Evolutionary conservation across 2,888 invertebrate species (phyloP).

Genomic region (Tinea semifulvella): DNA sequence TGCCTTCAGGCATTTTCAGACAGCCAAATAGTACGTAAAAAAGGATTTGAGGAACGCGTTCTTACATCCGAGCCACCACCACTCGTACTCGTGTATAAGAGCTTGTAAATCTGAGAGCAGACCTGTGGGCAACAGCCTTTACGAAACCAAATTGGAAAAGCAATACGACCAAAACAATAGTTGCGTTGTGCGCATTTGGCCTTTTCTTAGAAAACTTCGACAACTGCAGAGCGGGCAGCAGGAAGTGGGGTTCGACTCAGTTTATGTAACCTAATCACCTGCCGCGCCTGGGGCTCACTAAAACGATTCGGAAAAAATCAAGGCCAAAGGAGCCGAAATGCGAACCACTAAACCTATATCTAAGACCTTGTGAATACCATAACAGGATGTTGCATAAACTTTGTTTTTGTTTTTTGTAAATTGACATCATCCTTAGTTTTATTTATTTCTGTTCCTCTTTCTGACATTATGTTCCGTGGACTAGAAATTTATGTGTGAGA

Average conservation of each 20-base stretch:
- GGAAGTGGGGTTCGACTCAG: constrained; percentile 62
- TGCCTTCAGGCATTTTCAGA: too few species aligned
- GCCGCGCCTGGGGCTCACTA: constrained; percentile 50
- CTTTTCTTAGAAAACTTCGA: constrained; percentile 57
- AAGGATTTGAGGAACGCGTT: too few species aligned
- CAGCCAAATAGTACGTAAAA: too few species aligned
- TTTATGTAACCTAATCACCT: constrained; percentile 68
- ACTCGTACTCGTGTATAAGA: too few species aligned
- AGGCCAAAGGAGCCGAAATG: constrained; percentile 50
- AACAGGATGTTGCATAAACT: constrained; percentile 66
- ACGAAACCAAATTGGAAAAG: constrained; percentile 39
- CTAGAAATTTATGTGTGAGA: too few species aligned
- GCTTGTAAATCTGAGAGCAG: too few species aligned
- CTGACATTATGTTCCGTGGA: too few species aligned
- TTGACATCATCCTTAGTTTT: constrained; percentile 12
- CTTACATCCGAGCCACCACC: too few species aligned
- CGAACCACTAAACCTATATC: constrained; percentile 39
- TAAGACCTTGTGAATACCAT: constrained; percentile 42
- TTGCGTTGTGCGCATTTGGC: constrained; percentile 47
- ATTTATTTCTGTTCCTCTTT: too few species aligned
- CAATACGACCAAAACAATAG: constrained; percentile 49
- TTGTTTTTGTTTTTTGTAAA: constrained; percentile 52
- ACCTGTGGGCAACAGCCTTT: constrained; percentile 29
- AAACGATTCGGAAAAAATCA: constrained; percentile 54
- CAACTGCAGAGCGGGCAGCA: constrained; percentile 61